phyloP scores from a whole-genome alignment of 30 jellyfish, hydroid and myxozoan species.

The Turritopsis rubra region DNA sequence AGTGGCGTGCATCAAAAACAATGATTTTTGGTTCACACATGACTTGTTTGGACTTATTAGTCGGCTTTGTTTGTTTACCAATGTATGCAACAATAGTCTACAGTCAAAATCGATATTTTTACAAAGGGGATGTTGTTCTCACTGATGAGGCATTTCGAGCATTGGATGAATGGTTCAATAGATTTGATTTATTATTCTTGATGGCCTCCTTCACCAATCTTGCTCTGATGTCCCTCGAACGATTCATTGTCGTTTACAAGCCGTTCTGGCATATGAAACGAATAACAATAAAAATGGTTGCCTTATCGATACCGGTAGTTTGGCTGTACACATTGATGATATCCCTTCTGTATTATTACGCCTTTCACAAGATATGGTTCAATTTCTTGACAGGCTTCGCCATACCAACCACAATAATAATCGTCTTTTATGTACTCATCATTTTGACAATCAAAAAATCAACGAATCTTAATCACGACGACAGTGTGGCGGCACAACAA shows the following conservation, averaged over 20 bases:
- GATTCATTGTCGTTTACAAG: constrained; percentile 13
- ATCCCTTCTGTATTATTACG: constrained; percentile 2
- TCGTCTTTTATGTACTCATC: not conserved
- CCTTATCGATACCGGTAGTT: constrained; percentile 14
- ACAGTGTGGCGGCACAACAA: not conserved
- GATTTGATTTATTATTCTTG: constrained; percentile 8
- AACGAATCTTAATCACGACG: not conserved
- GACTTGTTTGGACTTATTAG: not conserved
- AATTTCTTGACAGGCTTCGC: not conserved
- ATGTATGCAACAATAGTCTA: not conserved
- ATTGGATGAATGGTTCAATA: not conserved
- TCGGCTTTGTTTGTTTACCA: not conserved
- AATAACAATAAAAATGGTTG: not conserved
- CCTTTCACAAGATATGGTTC: not conserved
- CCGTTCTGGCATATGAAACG: constrained; percentile 19
- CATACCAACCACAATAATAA: not conserved
- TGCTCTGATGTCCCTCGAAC: constrained; percentile 17
- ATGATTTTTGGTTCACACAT: not conserved
- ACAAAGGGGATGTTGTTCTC: not conserved
- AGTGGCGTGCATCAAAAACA: not conserved
- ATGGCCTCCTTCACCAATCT: constrained; percentile 18
- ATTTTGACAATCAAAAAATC: not conserved
- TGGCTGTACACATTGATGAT: constrained; percentile 13
- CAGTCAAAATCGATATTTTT: not conserved
- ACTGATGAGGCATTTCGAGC: not conserved